These are phyloP conservation scores for Oxyteleia sp. DNA, from an alignment of 2,888 invertebrate genomes.

Conservation along the genomic window DNA sequence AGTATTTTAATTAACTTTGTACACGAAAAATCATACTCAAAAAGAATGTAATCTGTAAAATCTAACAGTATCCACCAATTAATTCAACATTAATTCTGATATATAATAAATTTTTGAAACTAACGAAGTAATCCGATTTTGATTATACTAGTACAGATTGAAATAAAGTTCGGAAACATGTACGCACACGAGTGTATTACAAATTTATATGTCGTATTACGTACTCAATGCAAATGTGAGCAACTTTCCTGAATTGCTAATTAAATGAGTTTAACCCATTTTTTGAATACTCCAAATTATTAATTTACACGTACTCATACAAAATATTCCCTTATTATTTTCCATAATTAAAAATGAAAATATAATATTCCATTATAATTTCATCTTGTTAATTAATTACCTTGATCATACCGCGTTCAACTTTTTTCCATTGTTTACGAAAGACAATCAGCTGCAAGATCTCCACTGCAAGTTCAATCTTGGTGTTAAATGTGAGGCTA, in stretches of 20 bases:
- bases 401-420: too few species aligned
- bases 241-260: conserved; percentile 39
- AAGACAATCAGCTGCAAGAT: too few species aligned
- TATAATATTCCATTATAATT: not conserved
- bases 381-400: too few species aligned
- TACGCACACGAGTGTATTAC: too few species aligned
- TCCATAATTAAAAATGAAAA: conserved; percentile 19
- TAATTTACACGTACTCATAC: conserved; percentile 6
- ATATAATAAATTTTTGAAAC: conserved; percentile 41
- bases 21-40: too few species aligned
- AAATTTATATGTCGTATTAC: conserved; percentile 44
- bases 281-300: conserved; percentile 27
- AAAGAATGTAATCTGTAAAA: too few species aligned
- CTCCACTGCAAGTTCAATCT: too few species aligned
- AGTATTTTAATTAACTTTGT: too few species aligned
- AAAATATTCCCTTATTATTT: conserved; percentile 1
- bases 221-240: conserved; percentile 33
- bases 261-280: conserved; percentile 46
- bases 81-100: too few species aligned
- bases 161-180: conserved; percentile 40
- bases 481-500: too few species aligned
- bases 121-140: conserved; percentile 49
- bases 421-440: too few species aligned
- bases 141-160: conserved; percentile 30
- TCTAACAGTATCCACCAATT: too few species aligned